A percentile compares a stretch with the other conserved stretches of the same genome.
These are phyloP conservation scores for Merluccius polli DNA, from an alignment of 2,797 vertebrate genomes.

Conservation along the genomic window DNA sequence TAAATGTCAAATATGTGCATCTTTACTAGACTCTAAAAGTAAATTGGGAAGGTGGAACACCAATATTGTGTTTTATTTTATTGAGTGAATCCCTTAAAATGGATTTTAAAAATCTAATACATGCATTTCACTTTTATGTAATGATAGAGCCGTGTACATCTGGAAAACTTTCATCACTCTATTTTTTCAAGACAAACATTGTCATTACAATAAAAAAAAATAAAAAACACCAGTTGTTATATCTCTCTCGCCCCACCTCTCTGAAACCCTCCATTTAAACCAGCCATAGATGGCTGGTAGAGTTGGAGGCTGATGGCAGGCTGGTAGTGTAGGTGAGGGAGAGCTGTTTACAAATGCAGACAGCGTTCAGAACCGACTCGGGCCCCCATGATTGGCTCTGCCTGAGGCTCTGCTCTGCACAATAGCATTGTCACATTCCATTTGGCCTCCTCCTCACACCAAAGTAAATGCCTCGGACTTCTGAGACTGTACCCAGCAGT, in stretches of 20 bases:
- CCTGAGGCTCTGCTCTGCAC: conserved; percentile 32
- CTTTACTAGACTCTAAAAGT: not conserved
- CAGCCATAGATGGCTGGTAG: conserved; percentile 38
- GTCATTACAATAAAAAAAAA: not conserved
- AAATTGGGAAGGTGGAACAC: not conserved
- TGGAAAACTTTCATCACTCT: not conserved
- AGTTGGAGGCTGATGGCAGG: too few species aligned
- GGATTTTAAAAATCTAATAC: too few species aligned
- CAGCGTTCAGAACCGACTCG: conserved; percentile 28
- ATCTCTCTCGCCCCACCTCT: conserved; percentile 2
- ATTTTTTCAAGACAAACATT: too few species aligned
- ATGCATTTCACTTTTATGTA: not conserved
- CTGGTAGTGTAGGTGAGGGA: conserved; percentile 38
- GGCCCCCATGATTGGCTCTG: conserved; percentile 45
- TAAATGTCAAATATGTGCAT: not conserved
- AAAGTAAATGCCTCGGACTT: conserved; percentile 45
- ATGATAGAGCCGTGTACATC: not conserved
- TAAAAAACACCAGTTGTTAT: too few species aligned
- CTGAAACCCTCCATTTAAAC: conserved; percentile 34
- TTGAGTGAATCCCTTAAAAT: too few species aligned
- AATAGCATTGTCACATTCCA: conserved; percentile 40
- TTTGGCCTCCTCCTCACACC: conserved; percentile 38
- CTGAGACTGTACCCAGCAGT: conserved; percentile 8
- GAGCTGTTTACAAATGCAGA: conserved; percentile 51
- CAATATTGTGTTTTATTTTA: too few species aligned